A percentile compares a stretch with the other conserved stretches of the same genome.
phyloP scores from a whole-genome alignment of 2,797 vertebrate species.

The Eospalax fontanierii region DNA sequence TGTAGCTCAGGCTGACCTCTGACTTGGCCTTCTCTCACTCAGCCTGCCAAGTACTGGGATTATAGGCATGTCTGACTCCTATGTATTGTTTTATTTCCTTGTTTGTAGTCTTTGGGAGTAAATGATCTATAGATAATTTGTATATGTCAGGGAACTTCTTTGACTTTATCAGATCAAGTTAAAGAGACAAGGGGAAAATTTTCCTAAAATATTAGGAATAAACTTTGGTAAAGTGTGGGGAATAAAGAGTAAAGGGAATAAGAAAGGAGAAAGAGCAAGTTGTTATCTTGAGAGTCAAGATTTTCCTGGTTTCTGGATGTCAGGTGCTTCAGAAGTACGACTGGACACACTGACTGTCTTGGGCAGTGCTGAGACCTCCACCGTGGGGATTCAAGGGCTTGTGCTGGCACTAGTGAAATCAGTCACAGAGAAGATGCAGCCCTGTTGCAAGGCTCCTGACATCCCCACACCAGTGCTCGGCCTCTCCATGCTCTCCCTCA shows the following conservation, averaged over 20 bases:
- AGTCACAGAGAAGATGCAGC: constrained; percentile 95
- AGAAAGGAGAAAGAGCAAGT: neutral
- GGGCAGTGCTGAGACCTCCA: constrained; percentile 93
- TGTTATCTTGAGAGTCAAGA: neutral
- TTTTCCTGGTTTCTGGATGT: constrained; percentile 62
- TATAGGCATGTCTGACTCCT: neutral
- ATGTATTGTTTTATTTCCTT: constrained; percentile 52
- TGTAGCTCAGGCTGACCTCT: neutral
- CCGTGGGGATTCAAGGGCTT: constrained; percentile 92
- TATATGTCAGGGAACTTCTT: constrained; percentile 46
- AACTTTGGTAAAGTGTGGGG: neutral
- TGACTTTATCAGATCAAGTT: neutral
- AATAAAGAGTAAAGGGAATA: constrained; percentile 18
- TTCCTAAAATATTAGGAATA: constrained; percentile 31
- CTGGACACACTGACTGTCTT: constrained; percentile 92
- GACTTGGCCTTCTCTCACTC: neutral
- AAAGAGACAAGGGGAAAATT: constrained; percentile 51
- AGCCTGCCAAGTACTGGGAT: neutral
- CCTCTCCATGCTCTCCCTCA: constrained; percentile 92
- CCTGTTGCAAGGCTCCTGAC: constrained; percentile 93
- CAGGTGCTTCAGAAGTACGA: constrained; percentile 95
- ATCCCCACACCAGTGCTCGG: constrained; percentile 91
- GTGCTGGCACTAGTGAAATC: constrained; percentile 94
- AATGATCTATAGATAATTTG: neutral
- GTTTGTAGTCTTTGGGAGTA: constrained; percentile 51